Percentiles rank a stretch among this genome's conserved stretches.
Evolutionary conservation across 2,888 invertebrate species (phyloP).

Genomic region (Stenotaenia linearis): DNA sequence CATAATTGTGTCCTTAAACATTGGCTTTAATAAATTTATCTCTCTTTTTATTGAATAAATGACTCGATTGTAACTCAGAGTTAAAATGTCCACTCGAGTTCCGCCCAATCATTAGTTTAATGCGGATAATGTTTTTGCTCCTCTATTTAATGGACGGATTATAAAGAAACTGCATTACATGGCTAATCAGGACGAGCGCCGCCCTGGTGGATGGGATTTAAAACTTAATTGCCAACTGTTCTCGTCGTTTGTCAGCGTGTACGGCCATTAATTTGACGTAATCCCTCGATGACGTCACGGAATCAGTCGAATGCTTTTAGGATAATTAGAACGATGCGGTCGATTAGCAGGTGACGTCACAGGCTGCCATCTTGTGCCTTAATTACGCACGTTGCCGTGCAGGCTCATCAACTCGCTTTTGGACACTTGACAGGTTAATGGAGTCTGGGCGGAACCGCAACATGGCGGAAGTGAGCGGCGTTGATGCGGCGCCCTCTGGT

Average conservation of each 20-base stretch:
- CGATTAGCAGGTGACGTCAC: background rate
- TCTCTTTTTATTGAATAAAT: background rate
- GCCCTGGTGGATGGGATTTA: background rate
- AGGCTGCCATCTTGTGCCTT: background rate
- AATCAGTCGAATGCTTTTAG: background rate
- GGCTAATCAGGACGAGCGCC: background rate
- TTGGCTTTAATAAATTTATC: background rate
- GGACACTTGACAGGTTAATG: slow-evolving; percentile 1
- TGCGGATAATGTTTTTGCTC: background rate
- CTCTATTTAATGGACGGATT: background rate
- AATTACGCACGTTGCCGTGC: background rate
- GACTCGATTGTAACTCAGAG: background rate
- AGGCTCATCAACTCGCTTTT: background rate
- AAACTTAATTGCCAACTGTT: background rate
- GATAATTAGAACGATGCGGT: background rate
- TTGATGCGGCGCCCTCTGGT: background rate
- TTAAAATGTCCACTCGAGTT: background rate
- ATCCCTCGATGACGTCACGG: background rate
- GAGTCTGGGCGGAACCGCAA: background rate
- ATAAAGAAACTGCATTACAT: background rate
- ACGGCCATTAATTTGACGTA: background rate
- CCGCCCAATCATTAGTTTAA: background rate
- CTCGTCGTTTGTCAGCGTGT: no score
- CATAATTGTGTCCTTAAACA: background rate
- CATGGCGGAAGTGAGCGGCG: background rate